Evolutionary conservation across 2,888 invertebrate genomes (phyloP).

Genomic region (Margaritifera margaritifera): DNA sequence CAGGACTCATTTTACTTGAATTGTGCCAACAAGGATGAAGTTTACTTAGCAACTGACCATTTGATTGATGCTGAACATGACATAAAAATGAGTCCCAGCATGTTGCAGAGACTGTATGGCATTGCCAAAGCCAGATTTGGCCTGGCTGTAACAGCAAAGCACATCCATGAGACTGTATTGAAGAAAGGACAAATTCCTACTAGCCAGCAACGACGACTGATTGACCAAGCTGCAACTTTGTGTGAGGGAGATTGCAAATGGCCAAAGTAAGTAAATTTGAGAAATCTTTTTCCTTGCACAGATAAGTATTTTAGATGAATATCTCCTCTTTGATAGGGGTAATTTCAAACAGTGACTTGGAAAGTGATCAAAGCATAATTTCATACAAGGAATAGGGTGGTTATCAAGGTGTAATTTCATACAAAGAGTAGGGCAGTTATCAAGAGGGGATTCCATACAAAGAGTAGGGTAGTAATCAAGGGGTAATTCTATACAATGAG

Average conservation of each 20-base stretch:
- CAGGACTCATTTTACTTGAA: conserved; percentile 17
- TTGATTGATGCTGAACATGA: conserved; percentile 9
- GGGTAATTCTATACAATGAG: too few relatives aligned
- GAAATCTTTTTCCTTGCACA: too few relatives aligned
- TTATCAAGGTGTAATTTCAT: too few relatives aligned
- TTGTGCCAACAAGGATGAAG: conserved; percentile 6
- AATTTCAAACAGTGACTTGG: too few relatives aligned
- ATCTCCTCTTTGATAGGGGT: too few relatives aligned
- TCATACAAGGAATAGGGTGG: too few relatives aligned
- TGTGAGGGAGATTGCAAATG: conserved; percentile 33
- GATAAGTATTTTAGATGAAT: too few relatives aligned
- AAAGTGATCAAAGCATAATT: too few relatives aligned
- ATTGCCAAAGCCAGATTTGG: conserved; percentile 38
- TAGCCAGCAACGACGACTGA: conserved; percentile 13
- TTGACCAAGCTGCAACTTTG: conserved; percentile 26
- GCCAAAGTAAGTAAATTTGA: conserved; percentile 30
- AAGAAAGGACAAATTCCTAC: conserved; percentile 8
- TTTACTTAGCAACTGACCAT: conserved; percentile 20
- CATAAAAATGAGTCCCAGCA: conserved; percentile 8
- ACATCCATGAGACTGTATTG: conserved; percentile 26
- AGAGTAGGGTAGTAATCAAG: too few relatives aligned
- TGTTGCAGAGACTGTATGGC: conserved; percentile 26
- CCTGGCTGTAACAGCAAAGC: conserved; percentile 35
- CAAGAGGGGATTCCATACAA: too few relatives aligned
- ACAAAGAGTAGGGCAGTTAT: too few relatives aligned